Base-by-base conservation (phyloP, 2,797 vertebrate genomes). In the Zenarchopterus dispar region DNA sequence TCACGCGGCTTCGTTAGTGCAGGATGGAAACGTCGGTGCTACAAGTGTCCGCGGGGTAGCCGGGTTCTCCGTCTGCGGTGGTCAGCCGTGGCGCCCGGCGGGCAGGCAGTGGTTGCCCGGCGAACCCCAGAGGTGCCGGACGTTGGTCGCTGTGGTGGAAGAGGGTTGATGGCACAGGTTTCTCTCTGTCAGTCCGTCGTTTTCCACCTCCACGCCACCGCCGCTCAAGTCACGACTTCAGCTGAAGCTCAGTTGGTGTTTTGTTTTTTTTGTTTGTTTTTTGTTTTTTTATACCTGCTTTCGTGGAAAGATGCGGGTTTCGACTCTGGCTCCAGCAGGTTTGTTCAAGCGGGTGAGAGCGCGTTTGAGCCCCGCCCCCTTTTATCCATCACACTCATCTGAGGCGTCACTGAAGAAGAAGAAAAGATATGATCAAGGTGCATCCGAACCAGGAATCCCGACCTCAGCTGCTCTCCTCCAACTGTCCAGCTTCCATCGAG, bases 81-180 rank as follows among this genome's bases (percentile, higher is more conserved):
- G 16, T 13, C 11, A 8, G 16, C 2, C n/a, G 43, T n/a, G 8
- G 17, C 19, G 19, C 69, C 78, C 28, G 8, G 4, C 28, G 8
- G 33, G 33, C 13, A 16, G 36, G 36, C 36, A 39, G 36, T 39
- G 36, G 36, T 39, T 13, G 13, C 36, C 36, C 63, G 28, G 63
- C 67, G 67, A 56, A 74, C 43, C 16, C 61, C 59, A 57, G 57
- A 47, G 41, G 62, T 36, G 44, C 55, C 41, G 71, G 50, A 65
- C 58, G 56, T 36, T 2, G 21, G 50, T 60, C 48, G 51, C 42
- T n/a, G 41, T 28, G 21, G 33, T 22, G 52, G 52, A 22, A 18
- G 54, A 56, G 46, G 53, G 67, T 50, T 70, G 74, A 87, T 84
- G 82, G 88, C 82, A 84, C 87, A 15, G 69, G 57, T 68, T 63